phyloP scores from a whole-genome alignment of 2,888 invertebrate species.

The Polylopha cassiicola region DNA sequence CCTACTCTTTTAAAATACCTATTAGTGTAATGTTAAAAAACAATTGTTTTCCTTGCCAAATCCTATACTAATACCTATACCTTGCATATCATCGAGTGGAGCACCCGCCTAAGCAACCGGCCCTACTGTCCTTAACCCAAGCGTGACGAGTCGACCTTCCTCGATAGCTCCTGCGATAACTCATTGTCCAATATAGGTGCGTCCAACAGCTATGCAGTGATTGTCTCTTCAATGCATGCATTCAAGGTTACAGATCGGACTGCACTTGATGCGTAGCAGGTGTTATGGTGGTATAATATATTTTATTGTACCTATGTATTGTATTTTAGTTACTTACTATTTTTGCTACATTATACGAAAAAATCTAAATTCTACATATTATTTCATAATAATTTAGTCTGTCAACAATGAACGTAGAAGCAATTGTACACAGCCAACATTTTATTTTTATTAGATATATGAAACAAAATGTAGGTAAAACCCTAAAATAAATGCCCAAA shows the following conservation, averaged over 20 bases:
- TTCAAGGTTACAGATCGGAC: slow-evolving; percentile 49
- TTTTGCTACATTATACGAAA: no score
- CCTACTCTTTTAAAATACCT: no score
- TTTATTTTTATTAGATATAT: slow-evolving; percentile 8
- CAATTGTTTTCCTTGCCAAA: no score
- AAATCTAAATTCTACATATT: no score
- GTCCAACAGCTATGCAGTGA: slow-evolving; percentile 70
- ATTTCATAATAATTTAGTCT: no score
- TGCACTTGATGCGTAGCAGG: slow-evolving; percentile 27
- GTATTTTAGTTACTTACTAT: background rate
- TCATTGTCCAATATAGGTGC: slow-evolving; percentile 68
- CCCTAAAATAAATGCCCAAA: slow-evolving; percentile 14
- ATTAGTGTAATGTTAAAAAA: no score
- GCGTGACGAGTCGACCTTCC: slow-evolving; percentile 76
- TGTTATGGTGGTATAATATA: slow-evolving; percentile 22
- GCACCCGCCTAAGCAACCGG: slow-evolving; percentile 22
- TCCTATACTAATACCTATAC: background rate
- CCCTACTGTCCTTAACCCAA: slow-evolving; percentile 71
- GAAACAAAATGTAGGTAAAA: slow-evolving; percentile 8
- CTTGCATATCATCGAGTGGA: slow-evolving; percentile 24
- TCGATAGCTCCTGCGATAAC: slow-evolving; percentile 55
- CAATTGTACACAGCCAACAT: no score
- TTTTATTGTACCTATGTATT: slow-evolving; percentile 18
- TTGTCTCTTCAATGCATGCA: slow-evolving; percentile 67
- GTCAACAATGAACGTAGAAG: no score